Conservation (phyloP, 2,113 vertebrate species). For the Atlantisia rogersi region DNA sequence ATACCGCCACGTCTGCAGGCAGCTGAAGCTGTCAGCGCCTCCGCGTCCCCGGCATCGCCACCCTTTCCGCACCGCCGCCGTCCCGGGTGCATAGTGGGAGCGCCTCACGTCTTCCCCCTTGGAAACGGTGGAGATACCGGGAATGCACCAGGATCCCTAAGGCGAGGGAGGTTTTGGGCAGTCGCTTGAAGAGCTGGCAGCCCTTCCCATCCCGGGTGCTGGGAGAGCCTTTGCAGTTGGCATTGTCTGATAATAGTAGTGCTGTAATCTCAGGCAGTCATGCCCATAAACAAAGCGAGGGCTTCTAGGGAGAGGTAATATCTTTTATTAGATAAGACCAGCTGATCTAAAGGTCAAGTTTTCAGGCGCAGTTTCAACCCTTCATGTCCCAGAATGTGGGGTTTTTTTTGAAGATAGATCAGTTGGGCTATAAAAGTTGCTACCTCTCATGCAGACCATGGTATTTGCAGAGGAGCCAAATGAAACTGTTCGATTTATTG, state of each 20-base stretch:
- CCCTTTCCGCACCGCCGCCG: accelerated
- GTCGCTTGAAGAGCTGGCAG: not conserved
- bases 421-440: not conserved
- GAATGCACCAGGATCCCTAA: not conserved
- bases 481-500: not conserved
- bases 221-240: not conserved
- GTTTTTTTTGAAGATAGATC: not conserved
- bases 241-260: constrained; percentile 17
- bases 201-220: not conserved
- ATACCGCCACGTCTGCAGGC: accelerated
- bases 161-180: not conserved
- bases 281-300: constrained; percentile 45
- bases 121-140: accelerated
- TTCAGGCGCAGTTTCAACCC: constrained; percentile 10
- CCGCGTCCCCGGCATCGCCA: accelerated
- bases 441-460: too few relatives aligned
- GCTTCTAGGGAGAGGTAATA: constrained; percentile 41
- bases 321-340: constrained; percentile 52
- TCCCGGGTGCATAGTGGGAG: accelerated
- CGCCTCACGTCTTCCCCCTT: accelerated
- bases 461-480: not conserved
- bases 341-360: constrained; percentile 56
- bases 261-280: not conserved
- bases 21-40: not conserved
- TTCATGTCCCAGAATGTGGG: not conserved